phyloP scores from a whole-genome alignment of 2,888 invertebrate genomes.

The Metacarcinus magister region DNA sequence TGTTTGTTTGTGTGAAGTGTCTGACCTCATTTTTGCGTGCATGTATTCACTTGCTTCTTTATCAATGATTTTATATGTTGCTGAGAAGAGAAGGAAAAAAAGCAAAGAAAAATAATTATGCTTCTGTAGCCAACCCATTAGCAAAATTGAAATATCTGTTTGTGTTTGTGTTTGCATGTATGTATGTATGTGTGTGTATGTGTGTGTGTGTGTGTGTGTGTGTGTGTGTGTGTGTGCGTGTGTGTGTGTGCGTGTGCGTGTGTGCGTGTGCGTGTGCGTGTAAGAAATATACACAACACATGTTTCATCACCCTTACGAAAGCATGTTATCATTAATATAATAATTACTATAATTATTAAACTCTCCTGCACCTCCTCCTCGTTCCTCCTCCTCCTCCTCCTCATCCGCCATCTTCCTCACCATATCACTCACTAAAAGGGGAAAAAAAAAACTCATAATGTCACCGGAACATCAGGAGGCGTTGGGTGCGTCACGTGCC shows the following conservation, averaged over 20 bases:
- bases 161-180: background rate
- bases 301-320: background rate
- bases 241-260: background rate
- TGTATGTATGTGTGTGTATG: background rate
- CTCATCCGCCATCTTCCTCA: background rate
- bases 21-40: background rate
- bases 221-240: constrained; percentile 15
- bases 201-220: constrained; percentile 26
- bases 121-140: background rate
- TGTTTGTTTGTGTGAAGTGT: constrained; percentile 14
- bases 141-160: constrained; percentile 15
- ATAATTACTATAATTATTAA: background rate
- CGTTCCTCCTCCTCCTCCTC: background rate
- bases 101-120: background rate
- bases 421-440: background rate
- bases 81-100: background rate
- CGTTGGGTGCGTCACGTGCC: background rate
- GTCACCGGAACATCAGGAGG: background rate
- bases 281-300: too few relatives aligned
- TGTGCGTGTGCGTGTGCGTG: background rate
- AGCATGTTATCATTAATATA: background rate
- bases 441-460: background rate
- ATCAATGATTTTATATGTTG: background rate
- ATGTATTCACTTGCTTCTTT: constrained; percentile 8
- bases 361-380: background rate